Base-by-base conservation (phyloP, 64 coral and sea anemone genomes). In the Pocillopora verrucosa region DNA sequence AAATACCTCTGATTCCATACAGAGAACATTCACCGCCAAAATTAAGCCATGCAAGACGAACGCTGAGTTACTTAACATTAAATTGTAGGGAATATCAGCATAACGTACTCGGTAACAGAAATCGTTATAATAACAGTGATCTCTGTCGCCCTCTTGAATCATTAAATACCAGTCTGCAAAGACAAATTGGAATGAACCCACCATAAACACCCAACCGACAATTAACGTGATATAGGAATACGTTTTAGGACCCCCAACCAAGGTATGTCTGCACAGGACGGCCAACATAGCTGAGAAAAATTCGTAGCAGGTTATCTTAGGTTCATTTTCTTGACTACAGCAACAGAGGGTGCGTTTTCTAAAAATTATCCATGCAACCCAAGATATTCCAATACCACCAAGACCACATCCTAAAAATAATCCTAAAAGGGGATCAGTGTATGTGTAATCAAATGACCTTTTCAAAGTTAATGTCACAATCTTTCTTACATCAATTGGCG, bases 131-230 rank as follows among this genome's bases (percentile, higher is more conserved):
- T 94, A 94, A 61, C 92, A 94, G 16, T 77, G 20, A 45, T 94
- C 80, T 25, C 92, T 72, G 80, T 94, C 73, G 1, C 92, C 92
- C 56, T 72, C 61, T 34, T 77, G 22, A 68, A 94, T 86, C 92
- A 94, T 94, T 35, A 82, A 25, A 58, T 17, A 89, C 92, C 92
- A 94, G 79, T 94, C 77, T 78, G 73, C 87, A 89, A 76, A 89
- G 22, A 94, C 87, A 78, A 94, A 94, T 79, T 94, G 92, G n/a
- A 85, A 83, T 36, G 87, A 87, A n/a, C 92, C 92, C 61, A 89
- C 87, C 80, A 94, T 76, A 13, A 94, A 74, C 9, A 83, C 87
- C 56, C 75, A 94, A 0, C 87, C 92, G 2, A 94, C 92, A 89
- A 94, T 94, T 62, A 65, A 67, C 1, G 92, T 94, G 16, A 86